Evolutionary conservation across 2,888 invertebrate species (phyloP), one percentile per base, ranked within the genome.

Genomic region (Tenthredo distinguenda): DNA sequence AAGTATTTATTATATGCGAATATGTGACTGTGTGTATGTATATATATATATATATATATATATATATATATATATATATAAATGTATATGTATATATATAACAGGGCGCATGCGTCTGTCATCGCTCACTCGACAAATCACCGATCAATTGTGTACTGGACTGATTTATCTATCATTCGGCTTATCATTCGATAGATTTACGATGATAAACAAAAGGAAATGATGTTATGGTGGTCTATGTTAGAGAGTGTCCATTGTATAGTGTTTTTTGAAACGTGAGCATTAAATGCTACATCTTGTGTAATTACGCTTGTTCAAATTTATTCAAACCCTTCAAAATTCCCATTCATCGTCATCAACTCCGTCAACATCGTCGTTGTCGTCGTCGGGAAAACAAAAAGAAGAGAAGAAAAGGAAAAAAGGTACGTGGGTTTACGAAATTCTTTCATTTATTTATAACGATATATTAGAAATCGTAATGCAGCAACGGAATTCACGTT

Each of bases 201-300:
- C 88, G 76, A 84, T 89, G 88, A 88, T 88, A 88, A 90, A 90
- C 90, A 89, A 89, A 90, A 87, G 90, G 71, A 83, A 83, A 90
- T 89, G 89, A 90, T 91, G 91, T 92, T 91, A 91, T 90, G 91
- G 91, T 92, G 92, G 91, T 93, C 92, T 92, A 92, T 92, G 92
- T 93, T 93, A 93, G 93, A 92, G 92, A 92, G 91, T 93, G 93
- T 93, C 93, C 92, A 92, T 93, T 93, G 93, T 93, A 92, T 92
- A 92, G 93, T 93, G 92, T 93, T 93, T 93, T 93, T 93, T 92
- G 92, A 92, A 92, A 92, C 92, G 92, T 92, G 91, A 93, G 93
- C 93, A 93, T 93, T 93, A 93, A 93, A 93, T 93, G 93, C 93
- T 92, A 91, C 92, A 92, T 92, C 92, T 93, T 93, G 93, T 93